Conservation (phyloP, 1,140 invertebrate genomes). For the Platyscapa corneri region DNA sequence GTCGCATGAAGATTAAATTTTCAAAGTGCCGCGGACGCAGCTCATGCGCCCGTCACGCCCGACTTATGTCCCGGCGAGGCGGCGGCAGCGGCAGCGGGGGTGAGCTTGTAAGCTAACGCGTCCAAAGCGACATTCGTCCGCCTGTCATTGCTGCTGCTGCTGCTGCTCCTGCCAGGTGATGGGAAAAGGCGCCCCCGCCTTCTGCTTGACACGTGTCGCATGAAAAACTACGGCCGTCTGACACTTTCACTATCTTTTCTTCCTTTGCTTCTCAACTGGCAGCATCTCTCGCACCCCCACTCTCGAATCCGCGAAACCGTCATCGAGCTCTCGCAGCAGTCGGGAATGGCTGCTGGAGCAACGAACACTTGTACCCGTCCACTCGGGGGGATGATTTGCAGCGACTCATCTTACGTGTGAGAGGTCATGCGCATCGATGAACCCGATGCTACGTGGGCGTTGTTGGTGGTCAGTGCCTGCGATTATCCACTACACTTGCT, state of each 20-base stretch:
- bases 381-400: not conserved
- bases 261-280: no score
- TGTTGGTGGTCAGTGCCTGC: not conserved
- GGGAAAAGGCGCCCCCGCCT: no score
- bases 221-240: not conserved
- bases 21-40: not conserved
- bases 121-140: not conserved
- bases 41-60: not conserved
- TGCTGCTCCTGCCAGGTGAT: not conserved
- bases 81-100: not conserved
- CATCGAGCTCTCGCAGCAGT: not conserved
- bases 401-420: not conserved
- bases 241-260: not conserved
- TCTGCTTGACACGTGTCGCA: not conserved
- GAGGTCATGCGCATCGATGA: no score
- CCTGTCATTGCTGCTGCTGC: no score
- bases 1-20: slow-evolving; percentile 34
- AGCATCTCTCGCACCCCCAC: no score
- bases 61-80: not conserved
- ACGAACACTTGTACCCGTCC: no score
- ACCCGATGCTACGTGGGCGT: no score
- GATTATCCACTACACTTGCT: not conserved
- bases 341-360: no score
- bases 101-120: not conserved
- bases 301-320: not conserved